phyloP scores from a whole-genome alignment of 2,797 vertebrate species.

The Glossophaga mutica region DNA sequence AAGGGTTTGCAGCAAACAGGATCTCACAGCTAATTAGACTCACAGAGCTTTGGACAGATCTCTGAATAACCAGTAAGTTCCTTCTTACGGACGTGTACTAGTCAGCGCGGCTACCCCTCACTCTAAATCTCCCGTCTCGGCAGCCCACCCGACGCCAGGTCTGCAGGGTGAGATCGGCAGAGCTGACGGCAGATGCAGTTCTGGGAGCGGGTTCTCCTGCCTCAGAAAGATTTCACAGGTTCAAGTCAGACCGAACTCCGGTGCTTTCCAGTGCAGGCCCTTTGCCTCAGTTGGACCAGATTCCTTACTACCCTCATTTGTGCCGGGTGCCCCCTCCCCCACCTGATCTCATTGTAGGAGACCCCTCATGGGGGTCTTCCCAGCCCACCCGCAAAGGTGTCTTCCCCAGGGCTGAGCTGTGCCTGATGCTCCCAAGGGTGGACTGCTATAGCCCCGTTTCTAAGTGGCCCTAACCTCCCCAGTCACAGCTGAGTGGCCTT shows the following conservation, averaged over 20 bases:
- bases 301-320: background rate
- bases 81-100: slow-evolving; percentile 39
- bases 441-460: background rate
- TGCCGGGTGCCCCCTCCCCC: rapidly evolving
- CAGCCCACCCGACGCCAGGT: slow-evolving; percentile 35
- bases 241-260: background rate
- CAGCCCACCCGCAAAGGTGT: background rate
- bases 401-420: background rate
- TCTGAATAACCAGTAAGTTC: slow-evolving; percentile 39
- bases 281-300: background rate
- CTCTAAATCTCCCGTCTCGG: slow-evolving; percentile 42
- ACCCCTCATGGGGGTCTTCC: too few relatives aligned
- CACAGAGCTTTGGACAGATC: background rate
- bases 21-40: slow-evolving; percentile 57
- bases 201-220: background rate
- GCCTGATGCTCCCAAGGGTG: background rate
- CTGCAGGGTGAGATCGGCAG: slow-evolving; percentile 56
- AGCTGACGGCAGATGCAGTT: slow-evolving; percentile 41
- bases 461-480: background rate
- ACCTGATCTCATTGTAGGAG: background rate
- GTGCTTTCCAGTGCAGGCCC: too few relatives aligned
- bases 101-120: background rate
- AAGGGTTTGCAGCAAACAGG: background rate
- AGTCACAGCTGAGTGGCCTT: background rate
- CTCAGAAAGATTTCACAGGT: background rate